Base-by-base conservation (phyloP, 92 coral and sea anemone species). In the Blastomussa wellsi region DNA sequence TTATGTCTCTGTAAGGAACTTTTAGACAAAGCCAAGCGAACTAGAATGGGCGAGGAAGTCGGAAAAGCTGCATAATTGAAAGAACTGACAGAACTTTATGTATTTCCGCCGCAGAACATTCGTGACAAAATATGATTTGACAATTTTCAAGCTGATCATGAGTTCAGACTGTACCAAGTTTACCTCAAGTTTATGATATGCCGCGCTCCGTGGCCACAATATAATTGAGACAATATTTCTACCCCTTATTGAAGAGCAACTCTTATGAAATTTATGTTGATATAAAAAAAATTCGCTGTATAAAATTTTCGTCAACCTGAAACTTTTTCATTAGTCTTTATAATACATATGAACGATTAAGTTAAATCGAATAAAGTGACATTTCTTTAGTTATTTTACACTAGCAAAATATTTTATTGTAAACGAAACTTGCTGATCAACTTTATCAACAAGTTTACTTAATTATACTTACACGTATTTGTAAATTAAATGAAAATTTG, bases 321-420 rank as follows among this genome's bases (percentile, higher is more conserved):
- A n/a, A 33, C 24, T 26, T 5, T 13, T 62, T 28, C 28, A 62
- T 62, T n/a, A 26, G 67, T 60, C 26, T 60, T 3, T 14, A 69
- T 36, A 33, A 48, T 70, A 70, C 36, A 70, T 38, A 70, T 70
- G 26, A 48, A 37, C 47, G 75, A 36, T 70, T 35, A 24, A 70
- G 68, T 2, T 70, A 19, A 70, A 70, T 16, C 28, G 20, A 38
- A 33, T 17, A 70, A n/a, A 37, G 7, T 70, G 48, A 70, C 75
- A 70, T 24, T 70, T 70, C 47, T 48, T 36, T 70, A 35, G 41
- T 70, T 11, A 22, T 5, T 70, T 35, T 20, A 29, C 44, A 37
- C 44, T 70, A 33, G 20, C 75, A 70, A 70, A 62, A 70, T 70
- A 70, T 37, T 70, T 69, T 70, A 37, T 33, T 35, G 75, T 33